These are phyloP conservation scores for Urocyon cinereoargenteus DNA, from an alignment of 2,797 vertebrate genomes.

Conservation along the genomic window DNA sequence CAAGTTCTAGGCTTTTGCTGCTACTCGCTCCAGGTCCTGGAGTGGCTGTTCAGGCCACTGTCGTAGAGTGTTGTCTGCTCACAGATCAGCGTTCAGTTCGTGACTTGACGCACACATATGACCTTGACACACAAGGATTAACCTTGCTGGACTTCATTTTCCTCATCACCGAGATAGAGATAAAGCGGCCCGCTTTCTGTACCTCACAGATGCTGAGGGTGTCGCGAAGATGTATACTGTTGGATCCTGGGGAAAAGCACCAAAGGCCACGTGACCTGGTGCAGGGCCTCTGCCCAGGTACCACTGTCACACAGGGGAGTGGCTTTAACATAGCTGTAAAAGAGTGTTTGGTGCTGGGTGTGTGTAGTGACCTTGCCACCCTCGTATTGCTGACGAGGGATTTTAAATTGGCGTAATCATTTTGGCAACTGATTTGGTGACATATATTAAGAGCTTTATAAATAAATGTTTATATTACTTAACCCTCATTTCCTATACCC, in stretches of 20 bases:
- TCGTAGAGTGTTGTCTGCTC: not conserved
- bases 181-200: too few species aligned
- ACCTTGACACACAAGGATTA: not conserved
- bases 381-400: not conserved
- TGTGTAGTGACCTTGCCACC: accelerated
- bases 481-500: not conserved
- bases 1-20: accelerated
- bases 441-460: not conserved
- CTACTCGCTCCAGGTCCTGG: accelerated
- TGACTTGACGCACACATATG: not conserved
- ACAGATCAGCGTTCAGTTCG: not conserved
- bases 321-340: accelerated
- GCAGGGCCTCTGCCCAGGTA: not conserved
- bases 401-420: not conserved
- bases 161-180: not conserved
- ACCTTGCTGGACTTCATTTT: not conserved
- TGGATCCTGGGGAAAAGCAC: accelerated
- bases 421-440: not conserved
- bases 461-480: not conserved
- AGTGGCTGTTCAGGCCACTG: not conserved
- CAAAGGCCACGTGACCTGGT: accelerated
- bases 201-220: accelerated
- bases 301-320: not conserved
- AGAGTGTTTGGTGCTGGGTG: too few species aligned
- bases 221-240: accelerated